Percentiles rank a stretch among this genome's conserved stretches.
Evolutionary conservation across 2,888 invertebrate genomes (phyloP).

Genomic region (Caenorhabditis sulstoni): DNA sequence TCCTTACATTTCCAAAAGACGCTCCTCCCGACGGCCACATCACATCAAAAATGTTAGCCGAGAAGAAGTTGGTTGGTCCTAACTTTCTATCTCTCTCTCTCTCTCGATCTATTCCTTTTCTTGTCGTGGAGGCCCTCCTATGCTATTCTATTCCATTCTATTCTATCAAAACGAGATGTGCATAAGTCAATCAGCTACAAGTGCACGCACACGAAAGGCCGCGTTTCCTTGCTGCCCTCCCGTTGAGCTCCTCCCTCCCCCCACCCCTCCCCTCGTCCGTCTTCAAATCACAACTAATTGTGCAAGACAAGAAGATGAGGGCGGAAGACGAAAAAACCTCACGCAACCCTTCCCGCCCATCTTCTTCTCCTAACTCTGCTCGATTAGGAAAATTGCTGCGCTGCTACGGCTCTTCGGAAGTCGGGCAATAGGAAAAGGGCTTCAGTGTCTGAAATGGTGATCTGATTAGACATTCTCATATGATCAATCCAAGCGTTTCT

Average conservation of each 20-base stretch:
- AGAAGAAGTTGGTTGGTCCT: background rate
- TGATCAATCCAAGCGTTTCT: too few species aligned
- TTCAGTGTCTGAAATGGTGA: too few species aligned
- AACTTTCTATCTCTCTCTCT: slow-evolving; percentile 1
- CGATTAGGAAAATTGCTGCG: slow-evolving; percentile 37
- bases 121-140: too few species aligned
- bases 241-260: too few species aligned
- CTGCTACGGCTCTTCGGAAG: background rate
- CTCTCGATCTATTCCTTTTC: background rate
- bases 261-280: background rate
- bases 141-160: slow-evolving; percentile 16
- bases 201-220: slow-evolving; percentile 39
- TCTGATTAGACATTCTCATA: too few species aligned
- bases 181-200: slow-evolving; percentile 65
- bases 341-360: slow-evolving; percentile 38
- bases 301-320: slow-evolving; percentile 51
- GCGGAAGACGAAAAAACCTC: slow-evolving; percentile 11
- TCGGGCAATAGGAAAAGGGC: background rate
- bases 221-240: background rate
- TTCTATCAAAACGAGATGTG: slow-evolving; percentile 57
- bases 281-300: slow-evolving; percentile 61
- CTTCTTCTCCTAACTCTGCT: background rate
- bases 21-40: slow-evolving; percentile 34
- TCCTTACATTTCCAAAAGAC: slow-evolving; percentile 27
- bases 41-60: slow-evolving; percentile 51